Percentiles rank a stretch among this genome's conserved stretches.
These are phyloP conservation scores for Diabrotica balteata DNA, from an alignment of 2,888 invertebrate genomes.

Conservation along the genomic window DNA sequence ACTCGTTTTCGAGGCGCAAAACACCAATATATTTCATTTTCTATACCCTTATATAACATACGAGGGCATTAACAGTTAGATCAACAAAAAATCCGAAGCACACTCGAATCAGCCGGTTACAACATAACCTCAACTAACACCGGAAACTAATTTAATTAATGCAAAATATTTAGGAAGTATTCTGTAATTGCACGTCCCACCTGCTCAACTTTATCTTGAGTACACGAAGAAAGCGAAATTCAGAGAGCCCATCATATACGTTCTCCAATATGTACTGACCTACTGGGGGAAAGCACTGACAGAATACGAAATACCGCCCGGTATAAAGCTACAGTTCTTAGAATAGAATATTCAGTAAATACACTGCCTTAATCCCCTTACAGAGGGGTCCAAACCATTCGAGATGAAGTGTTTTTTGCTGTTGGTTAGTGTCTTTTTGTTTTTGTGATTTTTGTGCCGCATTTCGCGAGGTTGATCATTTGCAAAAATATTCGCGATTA, in stretches of 20 bases:
- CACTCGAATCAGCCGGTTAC: neutral
- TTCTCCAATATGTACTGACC: constrained; percentile 38
- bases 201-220: constrained; percentile 19
- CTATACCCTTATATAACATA: too few relatives aligned
- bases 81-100: neutral
- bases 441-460: constrained; percentile 14
- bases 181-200: constrained; percentile 23
- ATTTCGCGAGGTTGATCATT: too few relatives aligned
- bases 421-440: constrained; percentile 57
- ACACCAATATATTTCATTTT: too few relatives aligned
- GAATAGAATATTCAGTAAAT: constrained; percentile 53
- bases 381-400: constrained; percentile 38
- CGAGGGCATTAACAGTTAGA: neutral
- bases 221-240: constrained; percentile 36
- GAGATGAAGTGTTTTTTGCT: constrained; percentile 60
- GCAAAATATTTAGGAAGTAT: constrained; percentile 23
- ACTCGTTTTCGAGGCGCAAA: too few relatives aligned
- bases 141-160: constrained; percentile 18
- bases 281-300: constrained; percentile 51
- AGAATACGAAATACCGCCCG: constrained; percentile 50
- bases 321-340: constrained; percentile 53
- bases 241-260: constrained; percentile 33
- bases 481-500: too few relatives aligned
- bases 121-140: constrained; percentile 9
- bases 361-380: constrained; percentile 53